Conservation (phyloP, 2,888 invertebrate genomes). For the Rapana venosa region DNA sequence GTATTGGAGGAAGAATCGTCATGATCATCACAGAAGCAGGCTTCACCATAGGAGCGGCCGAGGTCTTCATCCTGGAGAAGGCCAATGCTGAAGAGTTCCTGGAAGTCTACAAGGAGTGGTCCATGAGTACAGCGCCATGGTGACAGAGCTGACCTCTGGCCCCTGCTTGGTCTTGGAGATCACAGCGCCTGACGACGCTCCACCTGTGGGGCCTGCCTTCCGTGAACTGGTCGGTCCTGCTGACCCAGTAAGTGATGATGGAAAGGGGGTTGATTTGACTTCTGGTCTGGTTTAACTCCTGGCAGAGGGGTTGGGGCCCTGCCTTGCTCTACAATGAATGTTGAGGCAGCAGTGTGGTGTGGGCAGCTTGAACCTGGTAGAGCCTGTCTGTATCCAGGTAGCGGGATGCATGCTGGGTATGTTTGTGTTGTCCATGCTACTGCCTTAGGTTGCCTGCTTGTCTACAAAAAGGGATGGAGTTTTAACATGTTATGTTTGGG, state of each 20-base stretch:
- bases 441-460: too few relatives aligned
- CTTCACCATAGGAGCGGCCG: slow-evolving; percentile 88
- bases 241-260: slow-evolving; percentile 86
- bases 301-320: too few relatives aligned
- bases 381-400: too few relatives aligned
- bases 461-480: too few relatives aligned
- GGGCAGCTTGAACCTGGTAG: too few relatives aligned
- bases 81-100: slow-evolving; percentile 93
- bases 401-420: too few relatives aligned
- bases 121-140: slow-evolving; percentile 82
- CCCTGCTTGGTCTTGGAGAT: slow-evolving; percentile 92
- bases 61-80: slow-evolving; percentile 86
- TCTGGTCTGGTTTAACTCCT: too few relatives aligned
- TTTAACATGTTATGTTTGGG: too few relatives aligned
- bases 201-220: slow-evolving; percentile 80
- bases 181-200: slow-evolving; percentile 76
- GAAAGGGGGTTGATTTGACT: too few relatives aligned
- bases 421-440: too few relatives aligned
- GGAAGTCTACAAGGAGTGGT: slow-evolving; percentile 91
- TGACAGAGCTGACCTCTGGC: slow-evolving; percentile 90
- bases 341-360: too few relatives aligned
- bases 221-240: slow-evolving; percentile 91
- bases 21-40: slow-evolving; percentile 86
- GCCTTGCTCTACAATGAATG: too few relatives aligned
- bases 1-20: slow-evolving; percentile 84